Evolutionary conservation across 2,888 invertebrate genomes (phyloP).

Genomic region (Pammene fasciana): DNA sequence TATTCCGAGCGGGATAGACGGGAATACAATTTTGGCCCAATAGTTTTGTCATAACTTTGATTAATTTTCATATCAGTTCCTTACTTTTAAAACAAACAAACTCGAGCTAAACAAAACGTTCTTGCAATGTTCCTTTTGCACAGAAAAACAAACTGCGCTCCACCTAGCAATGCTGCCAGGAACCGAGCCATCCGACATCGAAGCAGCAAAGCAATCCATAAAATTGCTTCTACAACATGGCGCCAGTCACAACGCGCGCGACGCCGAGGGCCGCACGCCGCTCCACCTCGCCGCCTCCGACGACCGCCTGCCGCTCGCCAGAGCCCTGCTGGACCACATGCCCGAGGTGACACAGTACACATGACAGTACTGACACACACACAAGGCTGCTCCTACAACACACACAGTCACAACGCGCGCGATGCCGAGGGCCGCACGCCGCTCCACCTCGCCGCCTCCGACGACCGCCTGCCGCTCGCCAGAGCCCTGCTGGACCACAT

Average conservation of each 20-base stretch:
- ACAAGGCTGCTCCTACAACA: conserved; percentile 52
- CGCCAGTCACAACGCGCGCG: conserved; percentile 16
- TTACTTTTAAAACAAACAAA: no score
- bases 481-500: conserved; percentile 7
- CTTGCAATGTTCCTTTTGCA: not conserved
- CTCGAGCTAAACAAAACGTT: not conserved
- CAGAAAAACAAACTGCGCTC: conserved; percentile 67
- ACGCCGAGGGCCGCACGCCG: conserved; percentile 19
- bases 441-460: conserved; percentile 3
- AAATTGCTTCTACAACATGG: conserved; percentile 51
- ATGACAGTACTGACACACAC: no score
- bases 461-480: not conserved
- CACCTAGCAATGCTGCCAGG: conserved; percentile 62
- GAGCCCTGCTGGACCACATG: conserved; percentile 8
- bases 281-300: conserved; percentile 18
- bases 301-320: conserved; percentile 24
- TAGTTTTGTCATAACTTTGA: no score
- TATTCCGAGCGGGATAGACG: no score
- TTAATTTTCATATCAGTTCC: no score
- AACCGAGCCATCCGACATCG: conserved; percentile 47
- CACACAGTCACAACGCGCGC: conserved; percentile 12
- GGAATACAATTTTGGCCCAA: no score
- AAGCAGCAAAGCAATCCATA: not conserved
- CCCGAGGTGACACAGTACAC: conserved; percentile 17
- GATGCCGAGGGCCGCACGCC: conserved; percentile 19